phyloP scores from a whole-genome alignment of 2,888 invertebrate species.

The Coecobrya sp. region DNA sequence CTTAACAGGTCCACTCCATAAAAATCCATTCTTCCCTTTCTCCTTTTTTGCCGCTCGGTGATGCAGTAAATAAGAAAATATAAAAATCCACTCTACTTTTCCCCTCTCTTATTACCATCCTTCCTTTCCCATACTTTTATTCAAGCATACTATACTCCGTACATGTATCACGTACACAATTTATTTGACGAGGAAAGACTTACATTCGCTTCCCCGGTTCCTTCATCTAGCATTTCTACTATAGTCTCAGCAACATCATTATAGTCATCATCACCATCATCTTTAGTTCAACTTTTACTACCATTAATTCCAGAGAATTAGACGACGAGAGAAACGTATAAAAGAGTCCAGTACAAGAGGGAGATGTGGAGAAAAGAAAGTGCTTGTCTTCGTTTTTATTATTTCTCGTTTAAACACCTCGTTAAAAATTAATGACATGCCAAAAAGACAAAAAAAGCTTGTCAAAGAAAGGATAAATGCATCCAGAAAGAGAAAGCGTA shows the following conservation, averaged over 20 bases:
- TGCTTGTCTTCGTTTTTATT: slow-evolving; percentile 34
- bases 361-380: neutral
- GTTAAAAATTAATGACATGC: slow-evolving; percentile 58
- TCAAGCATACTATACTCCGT: neutral
- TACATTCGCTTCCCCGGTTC: neutral
- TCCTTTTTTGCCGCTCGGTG: neutral
- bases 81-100: neutral
- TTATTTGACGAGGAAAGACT: neutral
- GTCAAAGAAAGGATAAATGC: neutral
- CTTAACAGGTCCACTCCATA: neutral
- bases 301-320: slow-evolving; percentile 42
- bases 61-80: neutral
- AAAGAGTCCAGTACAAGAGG: neutral
- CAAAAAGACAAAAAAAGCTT: slow-evolving; percentile 43
- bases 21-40: neutral
- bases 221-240: neutral
- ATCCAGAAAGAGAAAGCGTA: neutral
- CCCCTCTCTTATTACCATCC: neutral
- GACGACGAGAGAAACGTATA: neutral
- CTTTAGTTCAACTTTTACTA: slow-evolving; percentile 25
- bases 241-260: neutral
- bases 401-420: slow-evolving; percentile 52
- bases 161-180: slow-evolving; percentile 41
- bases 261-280: neutral
- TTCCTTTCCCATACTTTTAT: neutral